Evolutionary conservation across 2,888 invertebrate species (phyloP).

Genomic region (Drosophila neotestacea): DNA sequence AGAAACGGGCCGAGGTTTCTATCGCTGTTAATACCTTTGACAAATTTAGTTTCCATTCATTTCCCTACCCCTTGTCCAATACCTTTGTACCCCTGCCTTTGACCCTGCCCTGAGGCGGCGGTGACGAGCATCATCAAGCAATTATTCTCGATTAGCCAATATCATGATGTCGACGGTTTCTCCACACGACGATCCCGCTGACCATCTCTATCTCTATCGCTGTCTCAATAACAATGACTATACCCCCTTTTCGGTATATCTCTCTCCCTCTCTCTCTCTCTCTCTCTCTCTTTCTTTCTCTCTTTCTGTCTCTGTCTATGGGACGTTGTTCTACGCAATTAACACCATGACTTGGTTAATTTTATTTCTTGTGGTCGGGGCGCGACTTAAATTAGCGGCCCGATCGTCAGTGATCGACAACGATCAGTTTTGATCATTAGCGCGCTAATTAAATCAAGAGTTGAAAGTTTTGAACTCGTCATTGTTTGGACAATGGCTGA

Average conservation of each 20-base stretch:
- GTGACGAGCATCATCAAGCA: constrained; percentile 58
- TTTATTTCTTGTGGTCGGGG: constrained; percentile 5
- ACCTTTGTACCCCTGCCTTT: constrained; percentile 22
- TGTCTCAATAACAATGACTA: constrained; percentile 2
- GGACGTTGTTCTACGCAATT: constrained; percentile 69
- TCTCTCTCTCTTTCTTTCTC: constrained; percentile 2
- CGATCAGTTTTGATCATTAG: constrained; percentile 62
- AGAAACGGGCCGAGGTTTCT: constrained; percentile 30
- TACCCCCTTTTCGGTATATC: not conserved
- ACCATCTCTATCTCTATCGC: constrained; percentile 28
- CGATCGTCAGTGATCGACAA: constrained; percentile 36
- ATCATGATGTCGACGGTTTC: constrained; percentile 59
- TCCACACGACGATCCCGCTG: constrained; percentile 25
- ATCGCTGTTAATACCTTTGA: constrained; percentile 68
- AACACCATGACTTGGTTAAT: constrained; percentile 65
- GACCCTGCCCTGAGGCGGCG: constrained; percentile 17
- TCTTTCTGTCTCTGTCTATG: not conserved
- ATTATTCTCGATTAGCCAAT: constrained; percentile 77
- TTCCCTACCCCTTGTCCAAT: constrained; percentile 17
- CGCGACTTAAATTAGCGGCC: constrained; percentile 63
- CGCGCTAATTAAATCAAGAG: constrained; percentile 74
- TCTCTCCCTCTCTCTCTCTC: not conserved
- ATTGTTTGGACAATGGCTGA: constrained; percentile 76
- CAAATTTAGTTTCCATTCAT: constrained; percentile 62
- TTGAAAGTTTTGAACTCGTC: constrained; percentile 60